These are phyloP conservation scores for Calcarius lapponicus DNA, from an alignment of 2,797 vertebrate genomes.

Conservation along the genomic window DNA sequence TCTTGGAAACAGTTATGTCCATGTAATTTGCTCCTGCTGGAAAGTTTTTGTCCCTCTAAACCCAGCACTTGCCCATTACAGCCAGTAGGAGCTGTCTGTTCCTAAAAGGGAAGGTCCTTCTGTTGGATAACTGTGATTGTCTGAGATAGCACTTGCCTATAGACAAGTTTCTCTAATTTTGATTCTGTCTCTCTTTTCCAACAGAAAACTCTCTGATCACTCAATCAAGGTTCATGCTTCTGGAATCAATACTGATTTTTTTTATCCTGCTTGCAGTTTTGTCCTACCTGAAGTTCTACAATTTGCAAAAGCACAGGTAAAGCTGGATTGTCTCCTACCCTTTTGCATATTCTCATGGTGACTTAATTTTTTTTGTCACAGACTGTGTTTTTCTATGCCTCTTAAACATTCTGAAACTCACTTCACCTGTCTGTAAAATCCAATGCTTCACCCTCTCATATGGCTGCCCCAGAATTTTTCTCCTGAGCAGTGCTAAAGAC, in stretches of 20 bases:
- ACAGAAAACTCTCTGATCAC: conserved; percentile 93
- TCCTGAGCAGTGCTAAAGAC: background rate
- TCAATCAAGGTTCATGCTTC: conserved; percentile 91
- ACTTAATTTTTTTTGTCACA: background rate
- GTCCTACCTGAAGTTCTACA: conserved; percentile 89
- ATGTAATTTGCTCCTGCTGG: background rate
- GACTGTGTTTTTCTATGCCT: background rate
- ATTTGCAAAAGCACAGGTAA: conserved; percentile 79
- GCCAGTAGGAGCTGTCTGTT: background rate
- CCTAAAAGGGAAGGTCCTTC: background rate
- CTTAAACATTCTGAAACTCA: background rate
- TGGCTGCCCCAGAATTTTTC: background rate
- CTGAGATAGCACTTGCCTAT: background rate
- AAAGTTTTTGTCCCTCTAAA: background rate
- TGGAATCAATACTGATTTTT: conserved; percentile 92
- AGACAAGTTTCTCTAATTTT: background rate
- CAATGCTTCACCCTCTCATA: background rate
- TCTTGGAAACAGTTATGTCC: background rate
- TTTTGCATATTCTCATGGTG: background rate
- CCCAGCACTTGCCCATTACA: background rate
- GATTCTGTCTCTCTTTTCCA: background rate
- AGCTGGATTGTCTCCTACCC: background rate
- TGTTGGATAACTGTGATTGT: background rate
- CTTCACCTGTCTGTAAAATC: background rate
- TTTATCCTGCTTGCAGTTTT: conserved; percentile 87